These are phyloP conservation scores for Cydia fagiglandana DNA, from an alignment of 1,140 invertebrate species.

Conservation along the genomic window DNA sequence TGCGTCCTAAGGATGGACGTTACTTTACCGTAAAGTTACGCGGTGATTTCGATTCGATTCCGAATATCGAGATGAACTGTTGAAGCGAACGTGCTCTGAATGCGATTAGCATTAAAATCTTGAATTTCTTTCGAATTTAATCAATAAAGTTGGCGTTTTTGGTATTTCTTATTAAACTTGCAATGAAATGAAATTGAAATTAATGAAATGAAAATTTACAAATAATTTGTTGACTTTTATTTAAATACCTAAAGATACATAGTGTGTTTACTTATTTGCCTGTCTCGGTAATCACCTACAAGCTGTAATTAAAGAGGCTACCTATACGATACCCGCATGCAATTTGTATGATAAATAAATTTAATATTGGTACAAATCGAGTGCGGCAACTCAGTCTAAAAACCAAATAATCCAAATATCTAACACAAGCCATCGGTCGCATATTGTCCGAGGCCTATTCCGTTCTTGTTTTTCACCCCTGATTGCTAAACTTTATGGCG, in stretches of 20 bases:
- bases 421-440: not conserved
- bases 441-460: constrained; percentile 14
- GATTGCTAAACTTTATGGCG: constrained; percentile 28
- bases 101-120: not conserved
- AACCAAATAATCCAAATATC: not conserved
- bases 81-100: not conserved
- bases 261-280: no score
- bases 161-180: not conserved
- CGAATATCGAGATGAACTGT: constrained; percentile 5
- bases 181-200: no score
- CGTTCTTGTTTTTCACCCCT: constrained; percentile 28
- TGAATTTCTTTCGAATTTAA: not conserved
- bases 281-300: no score
- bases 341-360: no score
- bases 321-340: no score
- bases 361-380: no score
- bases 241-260: no score
- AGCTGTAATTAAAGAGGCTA: no score
- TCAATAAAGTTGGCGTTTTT: not conserved
- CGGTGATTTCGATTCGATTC: constrained; percentile 22
- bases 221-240: no score
- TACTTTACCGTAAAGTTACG: constrained; percentile 17
- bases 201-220: no score
- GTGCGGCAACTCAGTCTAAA: no score
- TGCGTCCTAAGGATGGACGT: constrained; percentile 24